Evolutionary conservation across 2,113 vertebrate species (phyloP).

Genomic region (Piprites chloris): DNA sequence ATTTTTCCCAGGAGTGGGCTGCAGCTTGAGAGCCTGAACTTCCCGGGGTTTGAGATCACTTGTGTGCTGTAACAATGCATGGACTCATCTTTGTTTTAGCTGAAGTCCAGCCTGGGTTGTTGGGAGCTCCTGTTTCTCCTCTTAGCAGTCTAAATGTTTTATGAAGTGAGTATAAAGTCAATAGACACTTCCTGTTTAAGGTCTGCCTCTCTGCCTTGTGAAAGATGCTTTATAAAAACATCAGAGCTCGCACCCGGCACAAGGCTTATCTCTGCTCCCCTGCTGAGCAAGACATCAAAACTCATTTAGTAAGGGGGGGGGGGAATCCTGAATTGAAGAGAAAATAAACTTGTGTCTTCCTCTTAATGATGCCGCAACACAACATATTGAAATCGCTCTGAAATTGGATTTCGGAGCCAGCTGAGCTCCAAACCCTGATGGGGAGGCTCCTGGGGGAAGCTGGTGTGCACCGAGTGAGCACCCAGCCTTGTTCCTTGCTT

Average conservation of each 20-base stretch:
- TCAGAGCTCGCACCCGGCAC: neutral
- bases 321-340: neutral
- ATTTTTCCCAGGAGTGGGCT: rapidly evolving
- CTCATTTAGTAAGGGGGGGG: neutral
- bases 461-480: neutral
- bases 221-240: constrained; percentile 29
- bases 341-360: neutral
- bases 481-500: neutral
- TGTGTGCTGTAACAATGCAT: neutral
- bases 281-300: constrained; percentile 4
- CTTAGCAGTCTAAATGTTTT: neutral
- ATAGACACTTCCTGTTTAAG: constrained; percentile 49
- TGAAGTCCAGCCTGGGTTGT: neutral
- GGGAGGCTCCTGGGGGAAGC: neutral
- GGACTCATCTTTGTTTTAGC: neutral
- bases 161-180: constrained; percentile 50
- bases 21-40: neutral
- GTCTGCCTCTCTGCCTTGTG: neutral
- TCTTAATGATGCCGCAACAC: neutral
- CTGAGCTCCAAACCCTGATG: neutral
- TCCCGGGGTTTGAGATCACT: neutral
- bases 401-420: neutral
- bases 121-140: constrained; percentile 9
- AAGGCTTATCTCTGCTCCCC: constrained; percentile 7
- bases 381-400: neutral